Evolutionary conservation across 2,797 vertebrate species (phyloP).

Genomic region (Forpus xanthops): DNA sequence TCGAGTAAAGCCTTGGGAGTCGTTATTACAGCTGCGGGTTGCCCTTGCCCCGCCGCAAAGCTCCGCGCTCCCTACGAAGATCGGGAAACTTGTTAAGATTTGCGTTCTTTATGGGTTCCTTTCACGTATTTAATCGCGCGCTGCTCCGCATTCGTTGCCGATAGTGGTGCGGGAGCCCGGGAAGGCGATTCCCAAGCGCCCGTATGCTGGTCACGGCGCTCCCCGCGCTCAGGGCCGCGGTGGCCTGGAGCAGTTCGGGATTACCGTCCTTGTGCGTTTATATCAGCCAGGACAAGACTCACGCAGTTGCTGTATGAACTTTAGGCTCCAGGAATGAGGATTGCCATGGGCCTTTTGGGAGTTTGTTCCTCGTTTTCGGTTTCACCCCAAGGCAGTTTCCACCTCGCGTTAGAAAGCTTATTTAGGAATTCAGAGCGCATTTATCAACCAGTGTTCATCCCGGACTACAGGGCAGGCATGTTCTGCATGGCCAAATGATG

Average conservation of each 20-base stretch:
- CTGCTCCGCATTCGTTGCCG: background rate
- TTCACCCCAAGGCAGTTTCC: background rate
- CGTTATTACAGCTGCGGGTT: background rate
- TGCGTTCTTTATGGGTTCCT: accelerated
- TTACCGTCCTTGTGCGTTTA: accelerated
- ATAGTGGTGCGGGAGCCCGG: background rate
- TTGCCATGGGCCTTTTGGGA: background rate
- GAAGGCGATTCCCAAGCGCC: background rate
- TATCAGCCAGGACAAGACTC: background rate
- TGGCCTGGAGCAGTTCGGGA: background rate
- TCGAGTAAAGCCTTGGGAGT: background rate
- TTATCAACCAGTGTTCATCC: accelerated
- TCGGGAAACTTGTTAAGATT: background rate
- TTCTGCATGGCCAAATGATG: background rate
- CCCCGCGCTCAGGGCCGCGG: background rate
- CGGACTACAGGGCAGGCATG: background rate
- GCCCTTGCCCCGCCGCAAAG: background rate
- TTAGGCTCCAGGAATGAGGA: background rate
- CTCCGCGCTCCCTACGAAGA: accelerated
- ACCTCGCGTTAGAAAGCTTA: accelerated
- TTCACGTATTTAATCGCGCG: accelerated
- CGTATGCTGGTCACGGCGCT: background rate
- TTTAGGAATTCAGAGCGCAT: background rate
- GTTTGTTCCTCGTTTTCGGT: background rate
- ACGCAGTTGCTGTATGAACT: background rate